Conservation (phyloP, 2,888 invertebrate genomes). For the Ecliptopera silaceata region DNA sequence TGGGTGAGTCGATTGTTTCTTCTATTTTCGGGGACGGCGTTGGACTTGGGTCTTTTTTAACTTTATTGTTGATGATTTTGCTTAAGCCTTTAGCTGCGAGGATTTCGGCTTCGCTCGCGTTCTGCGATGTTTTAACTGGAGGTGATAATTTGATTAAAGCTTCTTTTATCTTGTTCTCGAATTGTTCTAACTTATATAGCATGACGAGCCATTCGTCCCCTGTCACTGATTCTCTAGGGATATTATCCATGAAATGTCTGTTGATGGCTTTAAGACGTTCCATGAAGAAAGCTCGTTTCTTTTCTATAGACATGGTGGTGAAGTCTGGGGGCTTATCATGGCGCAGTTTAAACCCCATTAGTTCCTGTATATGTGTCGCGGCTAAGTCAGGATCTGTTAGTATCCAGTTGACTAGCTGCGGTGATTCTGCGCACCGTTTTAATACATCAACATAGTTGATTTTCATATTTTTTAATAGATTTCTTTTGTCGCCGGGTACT, state of each 20-base stretch:
- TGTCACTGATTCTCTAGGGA: conserved; percentile 62
- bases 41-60: conserved; percentile 42
- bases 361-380: conserved; percentile 63
- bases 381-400: conserved; percentile 64
- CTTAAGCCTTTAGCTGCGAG: conserved; percentile 73
- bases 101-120: conserved; percentile 73
- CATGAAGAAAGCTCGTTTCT: conserved; percentile 64
- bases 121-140: conserved; percentile 43
- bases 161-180: conserved; percentile 62
- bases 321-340: conserved; percentile 57
- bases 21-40: conserved; percentile 8
- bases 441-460: conserved; percentile 72
- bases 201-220: conserved; percentile 75
- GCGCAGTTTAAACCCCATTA: conserved; percentile 60
- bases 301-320: conserved; percentile 50
- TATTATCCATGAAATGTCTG: conserved; percentile 62
- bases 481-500: conserved; percentile 63
- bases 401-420: conserved; percentile 63
- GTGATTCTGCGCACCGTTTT: conserved; percentile 63
- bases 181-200: conserved; percentile 65
- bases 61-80: conserved; percentile 70
- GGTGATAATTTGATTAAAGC: conserved; percentile 55
- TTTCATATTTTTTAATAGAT: conserved; percentile 61
- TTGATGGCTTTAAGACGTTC: conserved; percentile 63
- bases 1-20: conserved; percentile 35